phyloP scores from a whole-genome alignment of 2,113 vertebrate species.

The Peromyscus californicus region DNA sequence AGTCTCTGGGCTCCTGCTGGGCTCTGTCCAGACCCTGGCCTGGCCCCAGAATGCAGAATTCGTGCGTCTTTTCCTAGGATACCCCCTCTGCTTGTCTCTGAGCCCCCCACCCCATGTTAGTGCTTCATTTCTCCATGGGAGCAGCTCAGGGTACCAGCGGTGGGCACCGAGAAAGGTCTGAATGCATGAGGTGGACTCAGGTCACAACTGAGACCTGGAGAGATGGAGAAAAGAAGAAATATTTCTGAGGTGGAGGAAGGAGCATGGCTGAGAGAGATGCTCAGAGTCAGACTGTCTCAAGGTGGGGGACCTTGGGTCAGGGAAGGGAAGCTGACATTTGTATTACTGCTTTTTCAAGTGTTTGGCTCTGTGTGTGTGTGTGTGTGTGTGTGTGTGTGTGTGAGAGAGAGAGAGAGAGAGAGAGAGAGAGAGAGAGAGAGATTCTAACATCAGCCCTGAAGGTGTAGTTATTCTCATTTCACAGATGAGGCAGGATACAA shows the following conservation, averaged over 20 bases:
- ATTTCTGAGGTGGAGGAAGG: not conserved
- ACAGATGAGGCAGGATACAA: conserved; percentile 8
- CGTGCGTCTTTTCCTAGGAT: not conserved
- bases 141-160: not conserved
- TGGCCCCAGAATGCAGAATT: not conserved
- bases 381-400: not conserved
- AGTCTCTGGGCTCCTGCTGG: not conserved
- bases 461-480: not conserved
- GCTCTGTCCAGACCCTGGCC: not conserved
- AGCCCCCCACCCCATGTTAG: not conserved
- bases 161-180: not conserved
- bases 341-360: not conserved
- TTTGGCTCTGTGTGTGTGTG: not conserved
- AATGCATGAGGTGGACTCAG: not conserved
- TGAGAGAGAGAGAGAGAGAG: not conserved
- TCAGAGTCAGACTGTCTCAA: not conserved
- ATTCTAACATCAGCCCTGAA: not conserved
- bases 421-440: not conserved
- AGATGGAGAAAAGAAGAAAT: not conserved
- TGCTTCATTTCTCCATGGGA: not conserved
- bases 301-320: not conserved
- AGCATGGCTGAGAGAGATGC: not conserved
- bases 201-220: not conserved
- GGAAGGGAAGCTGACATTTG: not conserved
- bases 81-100: conserved; percentile 3